These are phyloP conservation scores for Lagopus leucura DNA, from an alignment of 2,113 vertebrate genomes.

Conservation along the genomic window DNA sequence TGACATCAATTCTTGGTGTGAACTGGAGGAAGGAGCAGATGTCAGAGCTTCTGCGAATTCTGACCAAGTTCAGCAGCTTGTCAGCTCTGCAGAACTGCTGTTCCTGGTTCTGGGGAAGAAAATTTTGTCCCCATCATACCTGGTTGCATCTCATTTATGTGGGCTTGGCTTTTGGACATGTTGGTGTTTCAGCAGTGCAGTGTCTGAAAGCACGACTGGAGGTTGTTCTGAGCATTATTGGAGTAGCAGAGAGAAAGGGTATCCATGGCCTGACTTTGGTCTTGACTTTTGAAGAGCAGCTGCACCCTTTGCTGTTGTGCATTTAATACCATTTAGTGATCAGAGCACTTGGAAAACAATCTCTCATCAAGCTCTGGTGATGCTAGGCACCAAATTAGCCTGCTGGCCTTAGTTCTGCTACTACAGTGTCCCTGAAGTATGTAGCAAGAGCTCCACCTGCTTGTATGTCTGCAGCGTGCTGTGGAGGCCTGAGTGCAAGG, in stretches of 20 bases:
- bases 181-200: not conserved
- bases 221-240: not conserved
- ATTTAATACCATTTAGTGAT: not conserved
- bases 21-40: not conserved
- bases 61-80: not conserved
- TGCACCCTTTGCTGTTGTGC: not conserved
- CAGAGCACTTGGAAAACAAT: not conserved
- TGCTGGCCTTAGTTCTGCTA: not conserved
- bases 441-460: constrained; percentile 49
- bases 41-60: not conserved
- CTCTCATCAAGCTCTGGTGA: not conserved
- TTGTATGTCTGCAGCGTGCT: not conserved
- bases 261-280: not conserved
- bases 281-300: not conserved
- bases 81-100: not conserved
- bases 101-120: not conserved
- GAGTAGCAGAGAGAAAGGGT: not conserved
- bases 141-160: not conserved
- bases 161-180: not conserved
- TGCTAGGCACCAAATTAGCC: not conserved
- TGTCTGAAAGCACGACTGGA: not conserved
- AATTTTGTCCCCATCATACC: not conserved
- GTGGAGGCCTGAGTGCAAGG: not conserved
- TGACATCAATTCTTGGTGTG: not conserved
- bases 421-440: not conserved